Conservation (phyloP, 1,140 invertebrate species). For the Acyrthosiphon pisum region DNA sequence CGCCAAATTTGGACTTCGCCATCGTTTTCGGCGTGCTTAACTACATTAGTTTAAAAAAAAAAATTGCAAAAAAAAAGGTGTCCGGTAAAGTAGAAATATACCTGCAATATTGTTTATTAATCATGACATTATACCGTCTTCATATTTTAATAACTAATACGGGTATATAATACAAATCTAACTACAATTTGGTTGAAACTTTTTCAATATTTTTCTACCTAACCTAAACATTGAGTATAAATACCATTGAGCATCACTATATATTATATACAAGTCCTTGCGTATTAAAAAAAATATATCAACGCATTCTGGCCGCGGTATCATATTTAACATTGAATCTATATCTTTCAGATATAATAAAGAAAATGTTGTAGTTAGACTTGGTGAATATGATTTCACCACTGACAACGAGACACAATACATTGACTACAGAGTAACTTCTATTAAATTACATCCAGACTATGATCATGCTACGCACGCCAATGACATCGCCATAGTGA, state of each 20-base stretch:
- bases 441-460: conserved; percentile 69
- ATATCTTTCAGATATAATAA: conserved; percentile 41
- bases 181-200: neutral
- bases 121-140: neutral
- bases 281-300: too few relatives aligned
- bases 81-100: too few relatives aligned
- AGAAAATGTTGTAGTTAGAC: conserved; percentile 58
- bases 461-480: conserved; percentile 76
- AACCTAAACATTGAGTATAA: too few relatives aligned
- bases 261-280: too few relatives aligned
- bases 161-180: neutral
- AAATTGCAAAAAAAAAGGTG: too few relatives aligned
- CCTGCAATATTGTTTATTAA: too few relatives aligned
- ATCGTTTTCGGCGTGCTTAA: too few relatives aligned
- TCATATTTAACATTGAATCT: too few relatives aligned
- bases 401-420: conserved; percentile 59
- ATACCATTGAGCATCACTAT: too few relatives aligned
- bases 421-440: conserved; percentile 59
- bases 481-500: conserved; percentile 81
- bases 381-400: conserved; percentile 61
- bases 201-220: neutral
- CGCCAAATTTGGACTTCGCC: too few relatives aligned
- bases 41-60: too few relatives aligned
- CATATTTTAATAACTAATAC: neutral
- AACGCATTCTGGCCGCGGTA: too few relatives aligned